A percentile compares a stretch with the other conserved stretches of the same genome.
These are phyloP conservation scores for Bombus balteatus DNA, from an alignment of 1,140 invertebrate species.

Conservation along the genomic window DNA sequence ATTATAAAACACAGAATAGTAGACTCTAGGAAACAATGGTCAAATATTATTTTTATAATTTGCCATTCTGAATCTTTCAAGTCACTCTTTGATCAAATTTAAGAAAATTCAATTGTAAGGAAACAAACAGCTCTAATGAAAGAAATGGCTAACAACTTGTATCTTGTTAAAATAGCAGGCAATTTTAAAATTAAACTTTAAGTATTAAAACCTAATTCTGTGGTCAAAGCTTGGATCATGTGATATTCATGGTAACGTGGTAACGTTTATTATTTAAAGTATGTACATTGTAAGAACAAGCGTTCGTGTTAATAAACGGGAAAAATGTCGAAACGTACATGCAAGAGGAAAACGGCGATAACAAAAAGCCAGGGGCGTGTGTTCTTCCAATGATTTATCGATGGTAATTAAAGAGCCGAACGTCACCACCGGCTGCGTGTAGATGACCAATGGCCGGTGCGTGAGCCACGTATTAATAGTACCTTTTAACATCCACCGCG, in stretches of 20 bases:
- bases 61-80: no score
- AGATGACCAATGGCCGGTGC: conserved; percentile 72
- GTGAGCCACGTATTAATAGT: conserved; percentile 74
- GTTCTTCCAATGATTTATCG: conserved; percentile 71
- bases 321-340: conserved; percentile 10
- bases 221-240: no score
- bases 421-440: conserved; percentile 71
- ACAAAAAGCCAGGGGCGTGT: conserved; percentile 4
- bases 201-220: no score
- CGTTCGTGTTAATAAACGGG: background rate
- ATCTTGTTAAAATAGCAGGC: background rate
- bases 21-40: no score
- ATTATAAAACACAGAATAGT: no score
- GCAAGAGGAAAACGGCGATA: conserved; percentile 47
- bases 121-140: background rate
- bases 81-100: no score
- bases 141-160: background rate
- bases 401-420: conserved; percentile 74
- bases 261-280: conserved; percentile 2
- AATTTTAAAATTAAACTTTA: background rate
- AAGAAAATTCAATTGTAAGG: no score
- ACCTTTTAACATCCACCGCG: conserved; percentile 62
- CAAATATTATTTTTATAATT: no score
- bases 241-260: background rate
- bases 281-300: background rate